phyloP scores from a whole-genome alignment of 1,140 invertebrate species.

The Danaus melanippus region DNA sequence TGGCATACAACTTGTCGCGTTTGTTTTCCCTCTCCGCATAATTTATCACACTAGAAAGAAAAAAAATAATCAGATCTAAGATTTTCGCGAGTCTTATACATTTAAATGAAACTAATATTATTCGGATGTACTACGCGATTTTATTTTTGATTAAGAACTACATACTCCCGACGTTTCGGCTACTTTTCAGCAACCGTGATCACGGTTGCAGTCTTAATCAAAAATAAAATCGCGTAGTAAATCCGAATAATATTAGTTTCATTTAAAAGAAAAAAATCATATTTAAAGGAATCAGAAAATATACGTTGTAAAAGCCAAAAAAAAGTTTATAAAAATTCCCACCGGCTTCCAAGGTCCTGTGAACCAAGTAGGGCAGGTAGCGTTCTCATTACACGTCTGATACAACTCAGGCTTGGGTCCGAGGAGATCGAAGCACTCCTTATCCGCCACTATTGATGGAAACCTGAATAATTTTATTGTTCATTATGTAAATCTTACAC shows the following conservation, averaged over 20 bases:
- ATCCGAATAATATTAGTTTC: too few species aligned
- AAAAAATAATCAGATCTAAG: too few species aligned
- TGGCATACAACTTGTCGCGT: slow-evolving; percentile 82
- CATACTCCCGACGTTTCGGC: too few species aligned
- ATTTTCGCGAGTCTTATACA: too few species aligned
- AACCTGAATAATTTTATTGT: slow-evolving; percentile 56
- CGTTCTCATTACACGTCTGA: slow-evolving; percentile 83
- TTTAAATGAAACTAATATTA: too few species aligned
- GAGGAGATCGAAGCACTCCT: slow-evolving; percentile 77
- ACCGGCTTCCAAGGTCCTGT: slow-evolving; percentile 89
- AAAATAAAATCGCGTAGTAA: too few species aligned
- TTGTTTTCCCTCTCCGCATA: slow-evolving; percentile 89
- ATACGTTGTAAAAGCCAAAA: not conserved
- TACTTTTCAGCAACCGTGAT: too few species aligned
- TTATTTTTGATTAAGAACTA: too few species aligned
- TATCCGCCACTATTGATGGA: slow-evolving; percentile 79
- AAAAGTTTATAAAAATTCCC: slow-evolving; percentile 45
- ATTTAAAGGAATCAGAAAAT: not conserved
- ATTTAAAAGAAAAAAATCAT: too few species aligned
- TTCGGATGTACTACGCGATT: too few species aligned
- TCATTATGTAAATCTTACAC: too few species aligned
- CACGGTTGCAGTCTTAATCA: too few species aligned
- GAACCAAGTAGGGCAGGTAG: slow-evolving; percentile 87
- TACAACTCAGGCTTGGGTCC: slow-evolving; percentile 80
- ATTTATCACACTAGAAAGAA: slow-evolving; percentile 81